Percentiles rank a stretch among this genome's conserved stretches.
phyloP scores from a whole-genome alignment of 2,888 invertebrate genomes.

The Petrolisthes cinctipes region DNA sequence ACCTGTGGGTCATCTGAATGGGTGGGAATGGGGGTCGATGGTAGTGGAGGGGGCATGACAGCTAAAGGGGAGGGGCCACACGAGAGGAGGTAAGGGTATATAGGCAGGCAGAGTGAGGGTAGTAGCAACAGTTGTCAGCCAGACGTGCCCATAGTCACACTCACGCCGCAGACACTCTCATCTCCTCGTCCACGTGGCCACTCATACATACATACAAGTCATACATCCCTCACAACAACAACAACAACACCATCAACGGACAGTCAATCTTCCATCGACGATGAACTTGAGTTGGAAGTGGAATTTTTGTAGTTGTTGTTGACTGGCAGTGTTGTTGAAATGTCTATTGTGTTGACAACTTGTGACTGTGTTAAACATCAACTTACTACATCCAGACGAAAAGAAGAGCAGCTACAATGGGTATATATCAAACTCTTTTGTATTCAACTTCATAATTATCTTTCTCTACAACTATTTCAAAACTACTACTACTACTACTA shows the following conservation, averaged over 20 bases:
- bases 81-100: not conserved
- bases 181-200: conserved; percentile 23
- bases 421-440: no score
- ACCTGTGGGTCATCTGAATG: conserved; percentile 13
- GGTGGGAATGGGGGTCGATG: not conserved
- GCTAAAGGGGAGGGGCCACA: not conserved
- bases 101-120: not conserved
- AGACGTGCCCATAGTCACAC: conserved; percentile 27
- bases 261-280: no score
- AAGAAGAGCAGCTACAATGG: no score
- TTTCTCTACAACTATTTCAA: not conserved
- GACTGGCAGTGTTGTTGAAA: not conserved
- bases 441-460: not conserved
- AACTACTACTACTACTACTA: not conserved
- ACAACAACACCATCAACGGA: no score
- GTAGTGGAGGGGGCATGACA: not conserved
- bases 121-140: conserved; percentile 21
- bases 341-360: not conserved
- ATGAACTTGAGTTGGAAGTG: no score
- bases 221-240: not conserved
- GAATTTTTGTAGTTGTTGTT: no score
- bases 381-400: no score
- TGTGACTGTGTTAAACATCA: no score
- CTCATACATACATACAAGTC: not conserved
- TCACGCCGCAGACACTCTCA: not conserved